Conservation (phyloP, 2,797 vertebrate species). For the Bradypodion pumilum region DNA sequence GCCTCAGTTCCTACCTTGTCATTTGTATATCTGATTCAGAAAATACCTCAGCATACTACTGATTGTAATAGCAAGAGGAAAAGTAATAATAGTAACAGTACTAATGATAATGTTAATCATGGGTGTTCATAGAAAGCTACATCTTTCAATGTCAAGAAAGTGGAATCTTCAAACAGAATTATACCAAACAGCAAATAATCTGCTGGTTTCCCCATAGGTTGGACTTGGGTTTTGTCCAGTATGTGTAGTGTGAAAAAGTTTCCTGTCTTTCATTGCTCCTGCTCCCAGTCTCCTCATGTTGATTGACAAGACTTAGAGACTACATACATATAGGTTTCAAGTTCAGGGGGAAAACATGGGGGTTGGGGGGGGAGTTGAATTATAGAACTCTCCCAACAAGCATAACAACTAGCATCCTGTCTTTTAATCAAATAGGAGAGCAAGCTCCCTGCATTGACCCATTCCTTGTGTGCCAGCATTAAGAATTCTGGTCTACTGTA, state of each 20-base stretch:
- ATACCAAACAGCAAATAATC: conserved; percentile 58
- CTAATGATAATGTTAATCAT: neutral
- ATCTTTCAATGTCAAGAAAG: conserved; percentile 65
- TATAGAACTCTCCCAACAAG: too few species aligned
- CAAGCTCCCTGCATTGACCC: too few species aligned
- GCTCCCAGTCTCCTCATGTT: neutral
- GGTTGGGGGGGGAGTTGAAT: too few species aligned
- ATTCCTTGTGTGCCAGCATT: too few species aligned
- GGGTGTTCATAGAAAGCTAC: conserved; percentile 55
- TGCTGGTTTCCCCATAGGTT: neutral
- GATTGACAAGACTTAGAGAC: too few species aligned
- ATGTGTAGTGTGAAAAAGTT: neutral
- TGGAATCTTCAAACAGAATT: conserved; percentile 54
- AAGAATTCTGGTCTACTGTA: too few species aligned
- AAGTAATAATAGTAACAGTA: neutral
- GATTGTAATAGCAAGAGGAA: neutral
- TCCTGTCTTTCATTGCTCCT: neutral
- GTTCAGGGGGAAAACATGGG: too few species aligned
- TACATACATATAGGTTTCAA: neutral
- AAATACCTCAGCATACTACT: neutral
- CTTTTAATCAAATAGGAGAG: too few species aligned
- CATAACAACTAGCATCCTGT: too few species aligned
- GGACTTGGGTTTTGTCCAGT: neutral
- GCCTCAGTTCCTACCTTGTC: neutral
- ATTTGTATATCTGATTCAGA: neutral